phyloP scores from a whole-genome alignment of 2,797 vertebrate species.

The Allobates femoralis region DNA sequence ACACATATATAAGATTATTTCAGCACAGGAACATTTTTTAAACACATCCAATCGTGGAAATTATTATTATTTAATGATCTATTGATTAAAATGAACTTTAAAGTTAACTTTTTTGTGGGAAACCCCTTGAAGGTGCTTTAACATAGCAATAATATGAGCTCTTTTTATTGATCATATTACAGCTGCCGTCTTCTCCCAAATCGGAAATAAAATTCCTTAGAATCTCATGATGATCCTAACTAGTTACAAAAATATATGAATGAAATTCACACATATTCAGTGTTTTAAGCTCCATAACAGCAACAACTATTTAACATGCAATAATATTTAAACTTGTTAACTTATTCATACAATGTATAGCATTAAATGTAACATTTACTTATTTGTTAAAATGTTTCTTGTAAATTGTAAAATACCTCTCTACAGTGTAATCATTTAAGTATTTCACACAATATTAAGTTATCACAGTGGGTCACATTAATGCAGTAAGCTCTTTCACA shows the following conservation, averaged over 20 bases:
- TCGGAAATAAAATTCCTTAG: too few relatives aligned
- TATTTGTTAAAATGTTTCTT: neutral
- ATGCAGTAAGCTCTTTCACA: neutral
- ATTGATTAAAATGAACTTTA: too few relatives aligned
- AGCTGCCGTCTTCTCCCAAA: too few relatives aligned
- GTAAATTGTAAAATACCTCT: neutral
- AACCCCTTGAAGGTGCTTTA: too few relatives aligned
- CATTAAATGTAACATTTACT: neutral
- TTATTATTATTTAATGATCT: too few relatives aligned
- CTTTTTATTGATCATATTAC: too few relatives aligned
- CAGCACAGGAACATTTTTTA: too few relatives aligned
- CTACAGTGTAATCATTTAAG: neutral
- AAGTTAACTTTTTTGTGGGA: too few relatives aligned
- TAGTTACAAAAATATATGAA: neutral
- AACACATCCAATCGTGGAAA: too few relatives aligned
- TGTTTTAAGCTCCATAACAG: neutral
- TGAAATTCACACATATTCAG: neutral
- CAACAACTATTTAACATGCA: neutral
- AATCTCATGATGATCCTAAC: neutral
- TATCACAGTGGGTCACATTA: constrained; percentile 7
- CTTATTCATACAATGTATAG: neutral
- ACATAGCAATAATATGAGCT: too few relatives aligned
- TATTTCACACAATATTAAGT: constrained; percentile 30
- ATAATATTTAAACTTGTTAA: neutral
- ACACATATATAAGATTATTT: too few relatives aligned